A percentile compares a stretch with the other conserved stretches of the same genome.
Evolutionary conservation across 2,888 invertebrate species (phyloP).

Genomic region (Zaprionus bogoriensis): DNA sequence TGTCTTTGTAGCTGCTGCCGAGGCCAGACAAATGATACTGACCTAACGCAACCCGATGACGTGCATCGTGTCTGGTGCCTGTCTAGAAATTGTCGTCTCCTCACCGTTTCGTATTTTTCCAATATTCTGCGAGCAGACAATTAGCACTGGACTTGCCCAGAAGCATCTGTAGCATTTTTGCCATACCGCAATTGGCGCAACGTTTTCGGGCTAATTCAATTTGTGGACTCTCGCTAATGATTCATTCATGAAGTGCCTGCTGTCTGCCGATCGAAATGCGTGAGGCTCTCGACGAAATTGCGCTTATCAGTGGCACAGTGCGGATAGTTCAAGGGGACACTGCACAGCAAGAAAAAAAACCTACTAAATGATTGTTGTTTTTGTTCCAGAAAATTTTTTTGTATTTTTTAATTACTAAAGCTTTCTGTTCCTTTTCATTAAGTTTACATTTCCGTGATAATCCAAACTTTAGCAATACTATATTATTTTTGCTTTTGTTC

Average conservation of each 20-base stretch:
- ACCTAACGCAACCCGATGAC: constrained; percentile 56
- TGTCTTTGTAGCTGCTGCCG: neutral
- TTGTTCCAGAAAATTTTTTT: neutral
- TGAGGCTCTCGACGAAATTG: constrained; percentile 46
- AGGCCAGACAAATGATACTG: constrained; percentile 36
- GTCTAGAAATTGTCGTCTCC: constrained; percentile 20
- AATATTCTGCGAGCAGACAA: too few relatives aligned
- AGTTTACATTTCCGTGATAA: too few relatives aligned
- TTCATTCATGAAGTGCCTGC: constrained; percentile 46
- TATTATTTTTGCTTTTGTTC: too few relatives aligned
- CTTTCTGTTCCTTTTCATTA: too few relatives aligned
- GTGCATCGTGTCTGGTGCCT: constrained; percentile 29
- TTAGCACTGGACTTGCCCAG: constrained; percentile 25
- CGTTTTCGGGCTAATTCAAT: constrained; percentile 6
- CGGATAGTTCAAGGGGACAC: constrained; percentile 19
- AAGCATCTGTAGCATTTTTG: neutral
- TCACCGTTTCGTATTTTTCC: too few relatives aligned
- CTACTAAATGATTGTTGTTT: too few relatives aligned
- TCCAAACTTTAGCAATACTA: too few relatives aligned
- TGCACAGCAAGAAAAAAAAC: constrained; percentile 1
- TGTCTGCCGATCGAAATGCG: constrained; percentile 37
- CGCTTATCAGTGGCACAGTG: constrained; percentile 43
- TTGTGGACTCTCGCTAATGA: constrained; percentile 32
- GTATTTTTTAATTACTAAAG: neutral
- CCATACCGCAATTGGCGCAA: neutral